phyloP scores from a whole-genome alignment of 2,113 vertebrate species.

The Phylloscopus trochiloides region DNA sequence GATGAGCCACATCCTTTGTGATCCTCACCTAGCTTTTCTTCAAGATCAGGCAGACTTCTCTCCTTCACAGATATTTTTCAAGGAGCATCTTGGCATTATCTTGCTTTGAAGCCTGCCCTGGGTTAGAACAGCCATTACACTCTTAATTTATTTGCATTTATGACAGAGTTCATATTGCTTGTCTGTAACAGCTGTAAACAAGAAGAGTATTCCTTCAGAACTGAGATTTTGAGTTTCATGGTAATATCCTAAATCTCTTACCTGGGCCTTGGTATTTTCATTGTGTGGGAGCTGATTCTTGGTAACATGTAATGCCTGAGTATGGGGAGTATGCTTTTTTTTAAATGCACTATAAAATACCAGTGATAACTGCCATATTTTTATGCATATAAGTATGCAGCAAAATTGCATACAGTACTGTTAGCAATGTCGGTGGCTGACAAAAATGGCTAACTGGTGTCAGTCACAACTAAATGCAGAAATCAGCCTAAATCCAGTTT shows the following conservation, averaged over 20 bases:
- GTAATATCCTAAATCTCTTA: not conserved
- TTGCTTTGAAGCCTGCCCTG: not conserved
- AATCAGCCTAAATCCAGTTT: not conserved
- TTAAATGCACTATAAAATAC: not conserved
- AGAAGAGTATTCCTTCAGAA: not conserved
- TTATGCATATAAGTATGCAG: not conserved
- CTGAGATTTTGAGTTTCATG: not conserved
- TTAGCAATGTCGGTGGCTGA: not conserved
- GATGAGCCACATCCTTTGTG: not conserved
- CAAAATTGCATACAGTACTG: not conserved
- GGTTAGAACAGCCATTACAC: not conserved
- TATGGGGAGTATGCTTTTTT: fast-evolving
- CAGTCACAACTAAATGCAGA: not conserved
- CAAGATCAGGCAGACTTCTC: not conserved
- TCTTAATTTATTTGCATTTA: not conserved
- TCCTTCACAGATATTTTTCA: not conserved
- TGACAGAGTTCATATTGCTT: not conserved
- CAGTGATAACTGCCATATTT: not conserved
- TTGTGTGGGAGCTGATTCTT: not conserved
- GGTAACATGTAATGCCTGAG: not conserved
- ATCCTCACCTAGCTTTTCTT: not conserved
- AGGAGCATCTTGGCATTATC: not conserved
- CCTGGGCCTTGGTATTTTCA: not conserved
- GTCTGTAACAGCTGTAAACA: not conserved
- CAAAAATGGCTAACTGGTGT: not conserved